Evolutionary conservation across 2,113 vertebrate genomes (phyloP).

Genomic region (Corythornis vintsioides): DNA sequence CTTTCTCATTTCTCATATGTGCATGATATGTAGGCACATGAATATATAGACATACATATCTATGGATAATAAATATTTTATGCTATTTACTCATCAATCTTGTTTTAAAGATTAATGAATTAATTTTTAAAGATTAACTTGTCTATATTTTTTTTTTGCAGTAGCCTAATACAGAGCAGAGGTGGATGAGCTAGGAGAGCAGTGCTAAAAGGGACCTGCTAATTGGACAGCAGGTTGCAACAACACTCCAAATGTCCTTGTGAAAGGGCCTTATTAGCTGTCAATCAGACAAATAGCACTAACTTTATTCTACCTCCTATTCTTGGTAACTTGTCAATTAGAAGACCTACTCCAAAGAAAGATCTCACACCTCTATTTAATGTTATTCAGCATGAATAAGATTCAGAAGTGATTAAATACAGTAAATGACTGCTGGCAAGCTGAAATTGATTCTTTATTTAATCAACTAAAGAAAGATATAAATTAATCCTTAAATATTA

Average conservation of each 20-base stretch:
- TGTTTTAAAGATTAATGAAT: neutral
- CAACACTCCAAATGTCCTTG: conserved; percentile 3
- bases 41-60: neutral
- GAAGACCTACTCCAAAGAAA: conserved; percentile 28
- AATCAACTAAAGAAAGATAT: neutral
- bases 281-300: conserved; percentile 52
- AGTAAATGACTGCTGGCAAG: neutral
- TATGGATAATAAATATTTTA: neutral
- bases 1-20: neutral
- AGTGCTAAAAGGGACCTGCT: conserved; percentile 33
- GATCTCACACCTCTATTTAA: conserved; percentile 64
- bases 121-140: neutral
- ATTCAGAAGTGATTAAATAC: conserved; percentile 21
- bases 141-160: neutral
- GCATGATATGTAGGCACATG: neutral
- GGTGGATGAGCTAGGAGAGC: neutral
- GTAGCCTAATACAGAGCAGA: neutral
- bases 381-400: conserved; percentile 12
- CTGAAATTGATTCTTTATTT: neutral
- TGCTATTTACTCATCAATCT: neutral
- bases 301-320: conserved; percentile 30
- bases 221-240: conserved; percentile 61
- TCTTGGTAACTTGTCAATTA: conserved; percentile 20
- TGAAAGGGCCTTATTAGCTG: conserved; percentile 64
- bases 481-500: neutral